phyloP scores from a whole-genome alignment of 1,140 invertebrate species.

The Danaus melanippus region DNA sequence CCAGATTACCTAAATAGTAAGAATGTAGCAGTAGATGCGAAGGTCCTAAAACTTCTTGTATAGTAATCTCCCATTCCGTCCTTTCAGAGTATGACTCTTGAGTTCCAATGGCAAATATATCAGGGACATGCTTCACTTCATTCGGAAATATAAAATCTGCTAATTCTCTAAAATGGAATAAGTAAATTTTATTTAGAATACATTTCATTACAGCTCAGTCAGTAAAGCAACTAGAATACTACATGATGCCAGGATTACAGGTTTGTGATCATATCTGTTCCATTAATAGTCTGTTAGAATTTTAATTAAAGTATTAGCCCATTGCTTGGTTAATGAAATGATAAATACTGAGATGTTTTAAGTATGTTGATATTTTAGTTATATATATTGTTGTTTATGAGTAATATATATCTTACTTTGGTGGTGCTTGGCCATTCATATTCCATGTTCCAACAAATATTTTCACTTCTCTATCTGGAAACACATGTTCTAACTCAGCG shows the following conservation, averaged over 20 bases:
- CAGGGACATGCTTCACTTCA: conserved; percentile 87
- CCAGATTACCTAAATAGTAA: conserved; percentile 74
- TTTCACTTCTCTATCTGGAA: conserved; percentile 87
- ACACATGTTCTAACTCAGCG: conserved; percentile 86
- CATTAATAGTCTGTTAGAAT: too few relatives aligned
- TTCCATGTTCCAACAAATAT: conserved; percentile 97
- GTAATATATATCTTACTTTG: conserved; percentile 70
- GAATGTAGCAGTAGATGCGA: conserved; percentile 91
- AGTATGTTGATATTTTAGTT: too few relatives aligned
- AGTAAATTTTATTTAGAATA: conserved; percentile 1
- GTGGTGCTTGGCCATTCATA: conserved; percentile 90
- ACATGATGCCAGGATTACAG: too few relatives aligned
- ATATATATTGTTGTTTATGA: too few relatives aligned
- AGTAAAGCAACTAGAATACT: too few relatives aligned
- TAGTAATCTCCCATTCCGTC: conserved; percentile 90
- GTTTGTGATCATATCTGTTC: too few relatives aligned
- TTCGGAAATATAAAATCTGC: conserved; percentile 92
- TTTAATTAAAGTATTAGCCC: too few relatives aligned
- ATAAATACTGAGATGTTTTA: too few relatives aligned
- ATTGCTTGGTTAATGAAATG: too few relatives aligned
- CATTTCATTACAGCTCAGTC: not conserved
- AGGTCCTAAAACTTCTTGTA: conserved; percentile 93
- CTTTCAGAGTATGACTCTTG: conserved; percentile 91
- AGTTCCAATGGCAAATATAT: conserved; percentile 92
- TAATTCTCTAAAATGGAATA: conserved; percentile 74